A percentile compares a stretch with the other conserved stretches of the same genome.
Evolutionary conservation across 2,113 vertebrate genomes (phyloP).

Genomic region (Apeltes quadracus): DNA sequence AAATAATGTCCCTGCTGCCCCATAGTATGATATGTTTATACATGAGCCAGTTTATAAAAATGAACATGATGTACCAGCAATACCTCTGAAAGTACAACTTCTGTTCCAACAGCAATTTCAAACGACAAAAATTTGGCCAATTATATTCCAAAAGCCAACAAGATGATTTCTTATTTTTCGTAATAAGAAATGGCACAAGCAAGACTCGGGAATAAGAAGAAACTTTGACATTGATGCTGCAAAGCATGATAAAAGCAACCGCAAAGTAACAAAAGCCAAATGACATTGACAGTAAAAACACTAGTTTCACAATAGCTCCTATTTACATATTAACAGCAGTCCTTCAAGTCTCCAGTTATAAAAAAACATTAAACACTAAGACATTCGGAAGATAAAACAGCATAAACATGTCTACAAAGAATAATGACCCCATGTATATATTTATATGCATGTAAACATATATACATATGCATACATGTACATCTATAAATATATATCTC

Average conservation of each 20-base stretch:
- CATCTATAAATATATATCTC: slow-evolving; percentile 84
- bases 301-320: slow-evolving; percentile 88
- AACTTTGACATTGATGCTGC: slow-evolving; percentile 32
- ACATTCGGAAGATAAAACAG: slow-evolving; percentile 84
- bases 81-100: slow-evolving; percentile 3
- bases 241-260: slow-evolving; percentile 67
- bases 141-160: slow-evolving; percentile 16
- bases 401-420: slow-evolving; percentile 86
- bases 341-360: slow-evolving; percentile 97
- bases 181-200: slow-evolving; percentile 42
- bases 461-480: slow-evolving; percentile 84
- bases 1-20: slow-evolving; percentile 6
- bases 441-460: slow-evolving; percentile 81
- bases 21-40: slow-evolving; percentile 21
- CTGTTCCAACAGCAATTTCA: slow-evolving; percentile 6
- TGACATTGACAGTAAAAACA: slow-evolving; percentile 86
- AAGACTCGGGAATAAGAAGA: slow-evolving; percentile 51
- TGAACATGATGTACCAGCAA: slow-evolving; percentile 18
- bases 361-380: slow-evolving; percentile 79
- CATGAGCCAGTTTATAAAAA: slow-evolving; percentile 29
- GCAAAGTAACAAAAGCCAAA: slow-evolving; percentile 76
- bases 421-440: slow-evolving; percentile 79
- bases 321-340: slow-evolving; percentile 97
- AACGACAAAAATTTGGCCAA: slow-evolving; percentile 14
- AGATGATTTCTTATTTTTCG: slow-evolving; percentile 10